Percentiles rank a stretch among this genome's conserved stretches.
These are phyloP conservation scores for Parus major DNA, from an alignment of 2,113 vertebrate genomes.

Conservation along the genomic window DNA sequence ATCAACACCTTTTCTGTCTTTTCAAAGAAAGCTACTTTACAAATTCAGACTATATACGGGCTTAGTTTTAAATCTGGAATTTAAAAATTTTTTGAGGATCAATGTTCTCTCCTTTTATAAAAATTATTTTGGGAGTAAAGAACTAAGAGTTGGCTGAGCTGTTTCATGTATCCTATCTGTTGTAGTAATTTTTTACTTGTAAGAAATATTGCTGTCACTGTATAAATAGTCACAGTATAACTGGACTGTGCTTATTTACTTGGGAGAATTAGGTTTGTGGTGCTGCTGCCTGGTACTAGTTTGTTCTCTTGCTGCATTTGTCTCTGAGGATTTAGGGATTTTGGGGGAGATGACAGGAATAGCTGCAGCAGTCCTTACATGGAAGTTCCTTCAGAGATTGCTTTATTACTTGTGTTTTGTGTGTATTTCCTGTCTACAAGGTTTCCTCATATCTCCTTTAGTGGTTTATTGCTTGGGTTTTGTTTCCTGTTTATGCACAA, in stretches of 20 bases:
- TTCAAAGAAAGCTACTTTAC: not conserved
- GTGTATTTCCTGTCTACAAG: not conserved
- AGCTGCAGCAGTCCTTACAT: not conserved
- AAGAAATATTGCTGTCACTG: not conserved
- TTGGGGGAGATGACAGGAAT: not conserved
- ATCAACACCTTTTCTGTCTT: not conserved
- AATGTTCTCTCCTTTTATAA: not conserved
- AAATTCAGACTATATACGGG: not conserved
- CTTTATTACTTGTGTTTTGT: not conserved
- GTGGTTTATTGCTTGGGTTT: not conserved
- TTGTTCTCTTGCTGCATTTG: not conserved
- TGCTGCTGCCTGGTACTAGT: not conserved
- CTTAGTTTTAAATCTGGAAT: not conserved
- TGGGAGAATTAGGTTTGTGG: not conserved
- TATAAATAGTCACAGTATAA: not conserved
- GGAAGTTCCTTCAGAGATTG: not conserved
- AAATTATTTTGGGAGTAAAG: not conserved
- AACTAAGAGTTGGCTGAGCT: not conserved
- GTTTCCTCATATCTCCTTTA: not conserved
- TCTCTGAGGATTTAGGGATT: not conserved
- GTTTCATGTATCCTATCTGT: not conserved
- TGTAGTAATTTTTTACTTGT: not conserved
- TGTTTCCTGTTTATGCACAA: constrained; percentile 7
- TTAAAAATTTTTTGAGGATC: not conserved
- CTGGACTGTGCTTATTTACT: not conserved